phyloP scores from a whole-genome alignment of 2,113 vertebrate genomes.

The Agapornis roseicollis region DNA sequence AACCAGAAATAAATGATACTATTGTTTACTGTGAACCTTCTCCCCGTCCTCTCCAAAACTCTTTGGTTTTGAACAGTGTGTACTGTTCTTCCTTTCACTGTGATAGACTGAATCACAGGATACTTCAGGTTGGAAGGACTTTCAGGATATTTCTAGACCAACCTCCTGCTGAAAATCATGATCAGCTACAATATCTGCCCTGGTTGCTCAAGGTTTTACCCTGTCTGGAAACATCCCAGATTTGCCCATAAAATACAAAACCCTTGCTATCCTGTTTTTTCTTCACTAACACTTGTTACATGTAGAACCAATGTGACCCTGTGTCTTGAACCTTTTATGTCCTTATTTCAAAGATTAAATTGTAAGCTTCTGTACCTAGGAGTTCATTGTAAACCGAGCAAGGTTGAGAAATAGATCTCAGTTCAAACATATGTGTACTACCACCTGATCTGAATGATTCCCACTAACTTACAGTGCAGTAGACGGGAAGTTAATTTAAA shows the following conservation, averaged over 20 bases:
- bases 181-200: neutral
- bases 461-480: neutral
- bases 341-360: neutral
- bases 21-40: neutral
- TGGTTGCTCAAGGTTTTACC: neutral
- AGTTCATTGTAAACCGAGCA: neutral
- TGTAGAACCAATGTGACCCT: neutral
- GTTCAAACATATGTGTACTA: neutral
- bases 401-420: neutral
- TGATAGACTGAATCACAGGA: neutral
- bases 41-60: rapidly evolving
- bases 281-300: neutral
- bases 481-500: neutral
- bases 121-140: neutral
- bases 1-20: neutral
- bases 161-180: neutral
- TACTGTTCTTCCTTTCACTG: neutral
- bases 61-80: neutral
- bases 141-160: neutral
- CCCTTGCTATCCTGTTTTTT: neutral
- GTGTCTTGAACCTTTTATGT: neutral
- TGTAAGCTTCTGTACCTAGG: neutral
- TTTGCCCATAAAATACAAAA: neutral
- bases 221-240: neutral
- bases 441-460: neutral